Base-by-base conservation (phyloP, 1,140 invertebrate species). In the Ladona fulva region DNA sequence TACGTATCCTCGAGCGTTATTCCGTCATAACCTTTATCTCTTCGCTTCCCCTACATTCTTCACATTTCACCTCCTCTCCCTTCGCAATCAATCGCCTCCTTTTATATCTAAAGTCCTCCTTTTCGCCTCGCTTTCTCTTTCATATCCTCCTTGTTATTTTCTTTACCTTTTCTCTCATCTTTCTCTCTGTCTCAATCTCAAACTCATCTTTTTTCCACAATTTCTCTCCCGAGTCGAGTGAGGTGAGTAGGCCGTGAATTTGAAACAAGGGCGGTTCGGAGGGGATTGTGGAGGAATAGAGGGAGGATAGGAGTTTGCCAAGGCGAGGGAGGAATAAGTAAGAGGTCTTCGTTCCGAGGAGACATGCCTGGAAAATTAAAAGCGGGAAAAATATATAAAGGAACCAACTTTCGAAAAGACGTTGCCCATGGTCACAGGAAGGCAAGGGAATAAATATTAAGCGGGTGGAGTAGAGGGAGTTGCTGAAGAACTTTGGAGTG, bases 281-380 rank as follows among this genome's bases (percentile, higher is more conserved):
- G 52, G 52, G 52, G 52, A 66, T 16, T 19, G 3, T 10, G 44
- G 44, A 11, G 44, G 44, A 52, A 52, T 52, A 52, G 19, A 52
- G 44, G 19, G 44, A 12, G 52, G 52, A 66, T 37, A 37, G n/a
- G 52, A 66, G 52, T 66, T 66, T 66, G 52, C 19, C 10, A 19
- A 52, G 19, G 44, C 52, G 52, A 66, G 52, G 14, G n/a, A 66
- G 52, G 52, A 66, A 66, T 66, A 66, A 66, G 52, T 66, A 66
- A 66, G 52, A 66, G 52, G 52, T 66, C 52, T 66, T 66, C 52
- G 52, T 66, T 66, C 52, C 52, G 52, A 22, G 52, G n/a, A 66
- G 52, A 66, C 52, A 66, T 66, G 52, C 52, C 52, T 66, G 14
- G 52, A 66, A 66, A 66, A 66, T 66, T 66, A 66, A 66, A 66